These are phyloP conservation scores for Xerus inauris DNA, from an alignment of 2,113 vertebrate genomes.

Conservation along the genomic window DNA sequence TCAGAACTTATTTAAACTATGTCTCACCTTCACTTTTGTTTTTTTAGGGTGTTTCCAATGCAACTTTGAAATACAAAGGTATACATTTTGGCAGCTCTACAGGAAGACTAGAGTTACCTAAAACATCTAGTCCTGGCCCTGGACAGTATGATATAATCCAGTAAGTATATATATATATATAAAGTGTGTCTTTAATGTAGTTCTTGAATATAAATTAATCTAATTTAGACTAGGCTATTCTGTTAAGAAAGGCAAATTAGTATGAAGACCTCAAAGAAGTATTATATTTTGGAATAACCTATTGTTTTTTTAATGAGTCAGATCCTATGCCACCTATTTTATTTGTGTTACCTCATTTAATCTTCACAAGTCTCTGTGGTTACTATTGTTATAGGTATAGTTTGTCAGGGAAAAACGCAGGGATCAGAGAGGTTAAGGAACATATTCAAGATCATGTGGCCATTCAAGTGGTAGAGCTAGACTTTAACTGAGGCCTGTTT, in stretches of 20 bases:
- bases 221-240: not conserved
- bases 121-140: conserved; percentile 83
- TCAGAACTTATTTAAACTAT: not conserved
- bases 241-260: conserved; percentile 16
- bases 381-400: not conserved
- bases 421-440: not conserved
- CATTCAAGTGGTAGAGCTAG: not conserved
- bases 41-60: conserved; percentile 77
- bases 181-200: not conserved
- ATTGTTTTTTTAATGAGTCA: not conserved
- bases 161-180: conserved; percentile 71
- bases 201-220: conserved; percentile 22
- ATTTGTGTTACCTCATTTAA: not conserved
- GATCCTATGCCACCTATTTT: not conserved
- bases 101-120: conserved; percentile 79
- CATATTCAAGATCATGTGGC: not conserved
- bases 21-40: not conserved
- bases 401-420: not conserved
- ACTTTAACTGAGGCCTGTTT: not conserved
- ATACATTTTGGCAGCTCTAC: conserved; percentile 86
- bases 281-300: not conserved
- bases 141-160: conserved; percentile 83
- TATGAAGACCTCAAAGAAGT: conserved; percentile 15
- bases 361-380: not conserved
- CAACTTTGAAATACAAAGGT: conserved; percentile 87